Evolutionary conservation across 2,113 vertebrate species (phyloP), one percentile per base, ranked within the genome.

Genomic region (Sigmodon hispidus): DNA sequence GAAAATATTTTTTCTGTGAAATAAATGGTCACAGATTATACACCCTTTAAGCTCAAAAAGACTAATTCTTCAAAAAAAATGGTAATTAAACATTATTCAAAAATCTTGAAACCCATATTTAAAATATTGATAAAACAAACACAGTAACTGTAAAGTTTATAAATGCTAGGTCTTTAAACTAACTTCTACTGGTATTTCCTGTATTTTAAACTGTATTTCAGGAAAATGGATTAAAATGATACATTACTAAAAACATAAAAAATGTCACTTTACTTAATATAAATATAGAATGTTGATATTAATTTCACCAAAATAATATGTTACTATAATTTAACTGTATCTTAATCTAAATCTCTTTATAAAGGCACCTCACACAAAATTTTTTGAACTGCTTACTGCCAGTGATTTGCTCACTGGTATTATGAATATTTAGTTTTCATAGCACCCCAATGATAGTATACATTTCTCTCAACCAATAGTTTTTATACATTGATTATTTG

Each of bases 291-390:
- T 13, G 73, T 29, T 90, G 16, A 65, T 65, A 79, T n/a, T 48
- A 91, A 89, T 93, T 92, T 96, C 19, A 85, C 26, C 45, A 89
- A 80, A 95, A 93, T 77, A 91, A 29, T 88, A 45, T 65, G 17
- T 90, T 9, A 73, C 12, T 76, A 1, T 31, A 70, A 61, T 9
- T 72, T 29, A 7, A 22, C 89, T 83, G n/a, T 72, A 72, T 67
- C 2, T 89, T 69, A 92, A 86, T 87, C 4, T 89, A 34, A 65
- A 57, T 83, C 24, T 84, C 24, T 63, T 7, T 26, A 17, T 34
- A 63, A 12, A 86, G 26, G 57, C 3, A 89, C 75, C 5, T 88
- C 81, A 17, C 73, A 55, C 75, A 92, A 48, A 86, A 0, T 0
- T 92, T 48, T 85, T 87, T 26, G 79, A 24, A 95, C 15, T 45